phyloP scores from a whole-genome alignment of 2,113 vertebrate genomes.

The Muntiacus muntjak region DNA sequence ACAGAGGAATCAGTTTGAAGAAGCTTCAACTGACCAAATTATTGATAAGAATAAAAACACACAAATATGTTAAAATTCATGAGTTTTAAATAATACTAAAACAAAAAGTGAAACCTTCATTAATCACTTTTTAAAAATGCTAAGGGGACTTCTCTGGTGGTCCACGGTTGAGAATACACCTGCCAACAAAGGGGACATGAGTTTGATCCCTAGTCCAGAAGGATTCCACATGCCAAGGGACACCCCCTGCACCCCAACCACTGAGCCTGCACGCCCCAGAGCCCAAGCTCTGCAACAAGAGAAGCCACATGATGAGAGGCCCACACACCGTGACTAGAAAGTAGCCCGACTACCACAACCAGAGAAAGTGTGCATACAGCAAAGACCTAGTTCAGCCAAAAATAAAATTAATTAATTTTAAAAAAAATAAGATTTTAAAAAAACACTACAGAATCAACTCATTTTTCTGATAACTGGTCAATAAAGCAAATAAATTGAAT shows the following conservation, averaged over 20 bases:
- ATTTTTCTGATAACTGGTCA: neutral
- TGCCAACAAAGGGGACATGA: neutral
- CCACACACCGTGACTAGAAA: neutral
- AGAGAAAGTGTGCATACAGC: neutral
- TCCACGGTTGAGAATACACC: neutral
- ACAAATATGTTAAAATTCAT: neutral
- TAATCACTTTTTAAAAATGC: neutral
- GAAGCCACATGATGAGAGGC: neutral
- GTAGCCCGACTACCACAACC: neutral
- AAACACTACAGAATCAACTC: neutral
- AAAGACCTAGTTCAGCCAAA: neutral
- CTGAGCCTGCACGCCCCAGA: neutral
- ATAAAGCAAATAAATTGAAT: neutral
- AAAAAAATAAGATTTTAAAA: neutral
- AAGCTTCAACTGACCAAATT: neutral
- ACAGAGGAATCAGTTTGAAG: neutral
- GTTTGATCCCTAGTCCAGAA: neutral
- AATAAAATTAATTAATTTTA: neutral
- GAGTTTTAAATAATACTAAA: neutral
- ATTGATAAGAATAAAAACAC: neutral
- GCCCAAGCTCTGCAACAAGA: neutral
- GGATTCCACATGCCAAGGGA: neutral
- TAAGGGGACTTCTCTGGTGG: neutral
- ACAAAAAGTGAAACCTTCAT: neutral
- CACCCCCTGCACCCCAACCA: rapidly evolving